These are phyloP conservation scores for Aythya baeri DNA, from an alignment of 2,113 vertebrate genomes.

Conservation along the genomic window DNA sequence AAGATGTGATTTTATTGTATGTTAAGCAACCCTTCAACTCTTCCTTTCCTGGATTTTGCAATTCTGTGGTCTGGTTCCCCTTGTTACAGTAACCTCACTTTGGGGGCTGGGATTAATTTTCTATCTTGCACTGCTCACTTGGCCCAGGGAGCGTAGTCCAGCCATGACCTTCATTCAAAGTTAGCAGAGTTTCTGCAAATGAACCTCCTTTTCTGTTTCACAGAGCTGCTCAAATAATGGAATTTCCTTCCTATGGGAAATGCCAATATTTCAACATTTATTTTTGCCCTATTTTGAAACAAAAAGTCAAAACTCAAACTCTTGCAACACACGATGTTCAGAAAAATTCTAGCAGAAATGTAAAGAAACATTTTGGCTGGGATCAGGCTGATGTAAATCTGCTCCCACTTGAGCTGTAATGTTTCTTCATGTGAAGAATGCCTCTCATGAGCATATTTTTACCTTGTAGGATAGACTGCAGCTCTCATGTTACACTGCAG, in stretches of 20 bases:
- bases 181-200: conserved; percentile 56
- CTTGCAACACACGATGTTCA: neutral
- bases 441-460: neutral
- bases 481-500: neutral
- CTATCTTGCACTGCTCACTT: neutral
- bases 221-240: conserved; percentile 58
- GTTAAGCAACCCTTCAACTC: neutral
- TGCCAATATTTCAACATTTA: conserved; percentile 17
- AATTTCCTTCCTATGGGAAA: conserved; percentile 62
- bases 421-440: neutral
- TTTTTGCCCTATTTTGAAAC: conserved; percentile 51
- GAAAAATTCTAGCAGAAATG: neutral
- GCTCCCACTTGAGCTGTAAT: neutral
- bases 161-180: conserved; percentile 45
- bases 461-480: neutral
- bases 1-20: neutral
- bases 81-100: conserved; percentile 69
- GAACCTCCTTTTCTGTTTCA: conserved; percentile 28
- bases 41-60: conserved; percentile 30
- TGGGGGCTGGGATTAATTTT: conserved; percentile 40
- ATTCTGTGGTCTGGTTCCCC: conserved; percentile 34
- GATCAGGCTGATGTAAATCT: neutral
- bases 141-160: conserved; percentile 25
- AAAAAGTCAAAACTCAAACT: conserved; percentile 10
- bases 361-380: neutral